Base-by-base conservation (phyloP, 2,797 vertebrate species). In the Sebastes baramenuke region DNA sequence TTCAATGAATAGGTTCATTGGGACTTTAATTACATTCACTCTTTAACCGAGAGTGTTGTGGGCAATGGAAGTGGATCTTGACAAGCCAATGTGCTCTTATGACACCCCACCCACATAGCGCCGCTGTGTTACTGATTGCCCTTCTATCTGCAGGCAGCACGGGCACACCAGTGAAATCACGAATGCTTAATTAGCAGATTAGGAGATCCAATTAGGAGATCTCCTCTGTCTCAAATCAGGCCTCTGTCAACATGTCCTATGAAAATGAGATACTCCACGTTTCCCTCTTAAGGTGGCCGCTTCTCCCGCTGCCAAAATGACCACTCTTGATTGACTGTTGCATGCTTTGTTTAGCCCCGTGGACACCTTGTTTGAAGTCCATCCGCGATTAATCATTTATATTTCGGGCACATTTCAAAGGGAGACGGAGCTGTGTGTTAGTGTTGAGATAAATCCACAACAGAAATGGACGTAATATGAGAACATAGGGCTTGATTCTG, bases 161-260 rank as follows among this genome's bases (percentile, higher is more conserved):
- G 59, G 83, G 82, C 88, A 76, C 88, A 75, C 88, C 88, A 79
- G 83, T 79, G 80, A 91, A 93, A 95, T 93, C 93, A 84, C 92
- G 89, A 90, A 89, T 92, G 92, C 94, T 94, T 95, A 94, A 96
- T 95, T 96, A 95, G 92, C 93, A 94, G 94, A 96, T 95, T 95
- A 95, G 92, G 82, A 95, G 94, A 96, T 95, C 95, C 93, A 95
- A 95, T 96, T 95, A 96, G 92, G 75, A 94, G 95, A 95, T 95
- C 94, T 94, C 91, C 92, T 93, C 93, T 89, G 93, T 93, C 88
- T 92, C 84, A 84, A 90, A 94, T 93, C 94, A 87, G 72, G 84
- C 84, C 75, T 80, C 79, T 75, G 86, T 91, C 87, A 93, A 92
- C 91, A 90, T 77, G 90, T 92, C 90, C 88, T 89, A 89, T 93